Percentiles rank a stretch among this genome's conserved stretches.
These are phyloP conservation scores for Thamnophis elegans DNA, from an alignment of 2,797 vertebrate genomes.

Conservation along the genomic window DNA sequence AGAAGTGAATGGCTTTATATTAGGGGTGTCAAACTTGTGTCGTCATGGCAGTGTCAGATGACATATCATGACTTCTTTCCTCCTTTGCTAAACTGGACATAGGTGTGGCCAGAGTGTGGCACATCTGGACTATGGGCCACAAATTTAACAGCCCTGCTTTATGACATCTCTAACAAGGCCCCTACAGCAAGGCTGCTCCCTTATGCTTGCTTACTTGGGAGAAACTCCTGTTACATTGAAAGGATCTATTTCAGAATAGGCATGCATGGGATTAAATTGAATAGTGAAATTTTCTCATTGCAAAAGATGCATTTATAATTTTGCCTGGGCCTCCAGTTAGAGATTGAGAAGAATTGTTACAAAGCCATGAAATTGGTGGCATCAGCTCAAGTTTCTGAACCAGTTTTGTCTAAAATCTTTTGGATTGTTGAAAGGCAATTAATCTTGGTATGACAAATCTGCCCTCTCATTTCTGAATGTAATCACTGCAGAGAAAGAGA, in stretches of 20 bases:
- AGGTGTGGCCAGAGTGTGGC: no score
- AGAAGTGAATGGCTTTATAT: background rate
- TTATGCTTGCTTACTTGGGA: background rate
- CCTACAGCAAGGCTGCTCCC: background rate
- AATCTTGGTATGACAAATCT: slow-evolving; percentile 33
- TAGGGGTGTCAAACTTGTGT: no score
- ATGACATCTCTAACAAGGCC: background rate
- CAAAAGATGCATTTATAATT: background rate
- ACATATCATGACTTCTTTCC: no score
- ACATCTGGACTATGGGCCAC: no score
- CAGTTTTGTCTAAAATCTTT: background rate
- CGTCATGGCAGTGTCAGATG: no score
- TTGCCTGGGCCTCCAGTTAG: background rate
- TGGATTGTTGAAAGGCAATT: slow-evolving; percentile 25
- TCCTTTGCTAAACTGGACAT: no score
- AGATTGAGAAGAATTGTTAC: background rate
- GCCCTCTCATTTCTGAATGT: background rate
- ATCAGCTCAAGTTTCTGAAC: slow-evolving; percentile 11
- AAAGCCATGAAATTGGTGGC: background rate
- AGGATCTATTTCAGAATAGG: background rate
- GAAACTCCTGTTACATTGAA: background rate
- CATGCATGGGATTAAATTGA: background rate
- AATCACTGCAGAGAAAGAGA: slow-evolving; percentile 24
- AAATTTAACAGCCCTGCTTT: background rate
- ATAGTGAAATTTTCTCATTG: background rate